Evolutionary conservation across 2,113 vertebrate species (phyloP), one percentile per base, ranked within the genome.

Genomic region (Alethe diademata): DNA sequence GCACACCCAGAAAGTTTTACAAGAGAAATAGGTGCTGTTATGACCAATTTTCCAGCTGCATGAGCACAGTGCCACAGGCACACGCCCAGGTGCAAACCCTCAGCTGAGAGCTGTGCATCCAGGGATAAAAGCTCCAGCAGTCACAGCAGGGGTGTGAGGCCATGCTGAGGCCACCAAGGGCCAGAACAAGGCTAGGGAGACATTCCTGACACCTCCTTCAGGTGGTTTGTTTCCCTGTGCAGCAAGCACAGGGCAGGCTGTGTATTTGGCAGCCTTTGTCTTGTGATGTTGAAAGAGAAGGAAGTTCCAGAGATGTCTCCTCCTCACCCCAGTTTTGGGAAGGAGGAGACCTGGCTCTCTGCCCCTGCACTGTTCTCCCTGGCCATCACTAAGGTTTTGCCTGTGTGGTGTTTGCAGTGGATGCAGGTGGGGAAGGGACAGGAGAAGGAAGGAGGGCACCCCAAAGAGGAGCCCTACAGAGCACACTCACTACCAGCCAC

Each of bases 381-480:
- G 29, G 16, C 15, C 38, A 29, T 33, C 16, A 11, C 19, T 17
- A 12, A 14, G 10, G 10, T 70, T 81, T 54, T 22, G 12, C 13
- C 19, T 17, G 29, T 6, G 19, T 65, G 33, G 2, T 47, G 36
- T 12, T 3, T 66, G 35, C 56, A 57, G 69, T 1, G 8, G 19
- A 13, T 28, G 36, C 11, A 26, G 42, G 26, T 15, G 13, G 7
- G 43, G 33, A 71, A 47, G 9, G 51, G 47, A 45, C 1, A 47
- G n/a, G 57, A 76, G 26, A 9, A 18, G 50, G 24, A 31, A 26
- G 25, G 33, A 58, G 26, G 2, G 9, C 4, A 10, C 14, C 7
- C 24, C 3, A 0, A 26, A 53, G 51, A 64, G 33, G 19, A 92
- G 31, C 13, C 22, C 22, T 33, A 0, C 0, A 5, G 69, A 50